These are phyloP conservation scores for Lepeophtheirus nordmannii DNA, from an alignment of 2,888 invertebrate genomes.

Conservation along the genomic window DNA sequence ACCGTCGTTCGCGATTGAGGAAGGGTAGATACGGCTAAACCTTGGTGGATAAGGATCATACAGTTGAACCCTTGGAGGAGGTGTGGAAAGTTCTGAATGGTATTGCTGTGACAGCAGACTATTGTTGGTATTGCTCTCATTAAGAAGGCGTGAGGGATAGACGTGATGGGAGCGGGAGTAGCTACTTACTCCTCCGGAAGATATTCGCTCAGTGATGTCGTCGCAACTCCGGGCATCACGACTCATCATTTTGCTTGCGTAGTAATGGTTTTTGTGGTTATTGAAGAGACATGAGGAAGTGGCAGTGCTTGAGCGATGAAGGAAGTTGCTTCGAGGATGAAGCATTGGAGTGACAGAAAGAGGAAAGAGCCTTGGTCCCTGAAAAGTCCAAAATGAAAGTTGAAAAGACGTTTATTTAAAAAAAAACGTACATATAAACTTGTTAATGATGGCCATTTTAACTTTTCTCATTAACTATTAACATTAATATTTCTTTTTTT, in stretches of 20 bases:
- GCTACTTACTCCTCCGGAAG: background rate
- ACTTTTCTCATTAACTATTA: too few relatives aligned
- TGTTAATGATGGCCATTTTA: too few relatives aligned
- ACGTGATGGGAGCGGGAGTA: background rate
- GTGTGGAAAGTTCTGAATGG: background rate
- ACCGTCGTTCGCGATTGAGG: too few relatives aligned
- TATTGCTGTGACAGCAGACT: too few relatives aligned
- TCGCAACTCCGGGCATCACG: slow-evolving; percentile 16
- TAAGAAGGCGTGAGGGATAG: background rate
- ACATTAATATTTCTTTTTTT: too few relatives aligned
- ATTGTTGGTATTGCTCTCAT: too few relatives aligned
- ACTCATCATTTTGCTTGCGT: background rate
- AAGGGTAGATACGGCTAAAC: too few relatives aligned
- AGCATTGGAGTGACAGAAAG: slow-evolving; percentile 16
- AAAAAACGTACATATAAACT: too few relatives aligned
- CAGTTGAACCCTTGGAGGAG: background rate
- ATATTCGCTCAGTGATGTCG: slow-evolving; percentile 2
- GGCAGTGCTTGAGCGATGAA: background rate
- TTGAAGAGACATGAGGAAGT: background rate
- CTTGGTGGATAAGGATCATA: background rate
- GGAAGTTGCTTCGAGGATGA: background rate
- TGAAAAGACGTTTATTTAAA: background rate
- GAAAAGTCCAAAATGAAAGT: background rate
- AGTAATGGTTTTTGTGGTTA: background rate
- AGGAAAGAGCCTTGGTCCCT: slow-evolving; percentile 11